A percentile compares a stretch with the other conserved stretches of the same genome.
phyloP scores from a whole-genome alignment of 2,113 vertebrate species.

The Rhipidura dahli region DNA sequence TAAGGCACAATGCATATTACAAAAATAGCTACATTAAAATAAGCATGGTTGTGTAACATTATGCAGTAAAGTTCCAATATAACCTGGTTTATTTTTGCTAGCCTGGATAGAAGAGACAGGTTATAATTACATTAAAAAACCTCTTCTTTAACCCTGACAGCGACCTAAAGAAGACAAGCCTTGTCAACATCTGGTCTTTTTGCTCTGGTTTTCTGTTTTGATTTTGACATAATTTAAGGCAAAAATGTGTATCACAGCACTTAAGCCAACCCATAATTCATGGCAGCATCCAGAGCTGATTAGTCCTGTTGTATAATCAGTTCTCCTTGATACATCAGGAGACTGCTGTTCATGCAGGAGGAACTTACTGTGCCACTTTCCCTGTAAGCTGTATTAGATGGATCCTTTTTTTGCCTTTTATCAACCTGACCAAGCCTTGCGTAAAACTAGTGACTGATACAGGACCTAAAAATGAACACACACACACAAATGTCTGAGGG shows the following conservation, averaged over 20 bases:
- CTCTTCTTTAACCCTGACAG: not conserved
- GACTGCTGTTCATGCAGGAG: constrained; percentile 1
- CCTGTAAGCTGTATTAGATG: not conserved
- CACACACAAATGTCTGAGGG: rapidly evolving
- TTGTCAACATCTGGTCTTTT: not conserved
- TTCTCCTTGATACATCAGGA: constrained; percentile 35
- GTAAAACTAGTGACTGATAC: not conserved
- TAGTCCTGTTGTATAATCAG: constrained; percentile 50
- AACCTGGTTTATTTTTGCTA: constrained; percentile 27
- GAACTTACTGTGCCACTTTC: constrained; percentile 31
- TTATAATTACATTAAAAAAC: constrained; percentile 29
- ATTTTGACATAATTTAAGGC: not conserved
- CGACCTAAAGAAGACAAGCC: constrained; percentile 10
- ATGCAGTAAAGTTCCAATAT: not conserved
- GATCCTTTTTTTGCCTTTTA: not conserved
- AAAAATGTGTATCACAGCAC: constrained; percentile 14
- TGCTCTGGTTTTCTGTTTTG: constrained; percentile 32
- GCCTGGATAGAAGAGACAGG: not conserved
- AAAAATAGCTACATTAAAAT: constrained; percentile 29
- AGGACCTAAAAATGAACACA: not conserved
- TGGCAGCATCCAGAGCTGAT: constrained; percentile 48
- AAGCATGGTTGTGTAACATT: not conserved
- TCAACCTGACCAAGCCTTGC: not conserved
- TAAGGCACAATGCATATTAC: not conserved
- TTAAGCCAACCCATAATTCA: constrained; percentile 53